Conservation (phyloP, 1,140 invertebrate genomes). For the Metaphire vulgaris region DNA sequence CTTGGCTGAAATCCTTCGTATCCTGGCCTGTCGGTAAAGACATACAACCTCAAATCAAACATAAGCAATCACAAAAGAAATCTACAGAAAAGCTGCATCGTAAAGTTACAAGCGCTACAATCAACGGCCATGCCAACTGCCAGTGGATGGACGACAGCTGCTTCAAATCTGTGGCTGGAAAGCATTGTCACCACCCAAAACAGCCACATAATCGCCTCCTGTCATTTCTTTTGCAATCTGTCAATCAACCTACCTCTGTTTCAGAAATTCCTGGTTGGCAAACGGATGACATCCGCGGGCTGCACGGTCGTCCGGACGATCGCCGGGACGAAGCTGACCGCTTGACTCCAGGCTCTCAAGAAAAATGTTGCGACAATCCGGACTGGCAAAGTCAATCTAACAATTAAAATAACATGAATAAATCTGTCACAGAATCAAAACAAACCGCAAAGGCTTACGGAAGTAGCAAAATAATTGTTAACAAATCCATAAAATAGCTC, state of each 20-base stretch:
- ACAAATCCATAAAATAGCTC: background rate
- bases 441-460: background rate
- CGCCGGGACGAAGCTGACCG: constrained; percentile 50
- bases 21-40: constrained; percentile 17
- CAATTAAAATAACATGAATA: no score
- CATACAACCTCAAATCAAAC: no score
- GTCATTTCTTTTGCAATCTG: no score
- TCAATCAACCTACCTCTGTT: constrained; percentile 7
- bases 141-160: no score
- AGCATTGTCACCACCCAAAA: no score
- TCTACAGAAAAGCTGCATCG: no score
- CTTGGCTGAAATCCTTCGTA: constrained; percentile 5
- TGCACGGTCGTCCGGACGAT: constrained; percentile 54
- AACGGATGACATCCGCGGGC: constrained; percentile 10
- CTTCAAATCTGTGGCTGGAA: no score
- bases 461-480: background rate
- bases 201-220: no score
- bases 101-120: no score
- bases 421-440: no score
- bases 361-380: constrained; percentile 76
- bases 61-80: no score
- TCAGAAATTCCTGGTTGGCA: background rate
- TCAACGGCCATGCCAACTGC: no score
- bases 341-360: constrained; percentile 74
- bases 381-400: constrained; percentile 91